Evolutionary conservation across 2,113 vertebrate genomes (phyloP).

Genomic region (Leucosticte australis): DNA sequence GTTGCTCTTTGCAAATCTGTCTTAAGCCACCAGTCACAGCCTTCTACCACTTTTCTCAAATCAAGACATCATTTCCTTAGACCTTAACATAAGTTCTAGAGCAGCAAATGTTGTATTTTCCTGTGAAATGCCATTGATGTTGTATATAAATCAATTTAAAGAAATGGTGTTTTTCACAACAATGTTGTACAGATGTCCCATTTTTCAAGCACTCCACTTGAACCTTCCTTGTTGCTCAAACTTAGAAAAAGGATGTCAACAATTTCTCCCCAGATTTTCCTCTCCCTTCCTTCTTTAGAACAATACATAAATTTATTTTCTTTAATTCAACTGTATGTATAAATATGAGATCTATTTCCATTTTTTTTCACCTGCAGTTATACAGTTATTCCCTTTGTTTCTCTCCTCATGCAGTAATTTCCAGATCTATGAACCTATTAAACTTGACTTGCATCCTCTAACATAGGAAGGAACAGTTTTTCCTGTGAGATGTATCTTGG

Average conservation of each 20-base stretch:
- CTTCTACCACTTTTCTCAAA: background rate
- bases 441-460: background rate
- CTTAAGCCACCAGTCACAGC: background rate
- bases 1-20: background rate
- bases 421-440: background rate
- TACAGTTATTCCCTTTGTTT: background rate
- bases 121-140: background rate
- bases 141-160: background rate
- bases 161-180: background rate
- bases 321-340: background rate
- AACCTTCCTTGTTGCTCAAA: background rate
- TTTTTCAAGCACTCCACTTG: background rate
- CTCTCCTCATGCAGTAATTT: background rate
- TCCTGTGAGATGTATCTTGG: background rate
- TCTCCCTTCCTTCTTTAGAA: background rate
- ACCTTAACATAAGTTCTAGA: background rate
- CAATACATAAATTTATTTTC: background rate
- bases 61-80: background rate
- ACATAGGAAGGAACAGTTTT: background rate
- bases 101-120: background rate
- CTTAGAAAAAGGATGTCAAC: background rate
- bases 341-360: background rate
- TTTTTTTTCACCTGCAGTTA: background rate
- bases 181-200: background rate
- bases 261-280: background rate